A percentile compares a stretch with the other conserved stretches of the same genome.
Evolutionary conservation across 2,888 invertebrate species (phyloP).

Genomic region (Omphaloscelis lunosa): DNA sequence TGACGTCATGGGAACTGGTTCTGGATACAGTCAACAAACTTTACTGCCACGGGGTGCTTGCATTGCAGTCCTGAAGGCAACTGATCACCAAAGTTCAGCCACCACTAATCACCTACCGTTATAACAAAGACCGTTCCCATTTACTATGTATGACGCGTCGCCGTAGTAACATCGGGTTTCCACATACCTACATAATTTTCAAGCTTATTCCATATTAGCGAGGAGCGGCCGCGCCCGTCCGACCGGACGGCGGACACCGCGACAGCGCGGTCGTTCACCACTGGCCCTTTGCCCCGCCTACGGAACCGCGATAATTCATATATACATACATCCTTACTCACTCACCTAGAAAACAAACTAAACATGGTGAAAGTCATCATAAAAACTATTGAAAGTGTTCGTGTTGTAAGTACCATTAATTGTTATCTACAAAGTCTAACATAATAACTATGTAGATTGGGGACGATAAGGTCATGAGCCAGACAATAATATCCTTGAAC

Average conservation of each 20-base stretch:
- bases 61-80: neutral
- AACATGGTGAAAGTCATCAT: slow-evolving; percentile 29
- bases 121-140: slow-evolving; percentile 43
- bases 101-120: slow-evolving; percentile 39
- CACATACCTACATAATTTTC: slow-evolving; percentile 64
- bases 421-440: slow-evolving; percentile 9
- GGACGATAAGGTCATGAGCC: slow-evolving; percentile 23
- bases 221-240: slow-evolving; percentile 54
- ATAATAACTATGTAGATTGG: slow-evolving; percentile 23
- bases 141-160: slow-evolving; percentile 51
- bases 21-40: neutral
- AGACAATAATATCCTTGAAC: slow-evolving; percentile 64
- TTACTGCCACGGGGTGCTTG: neutral
- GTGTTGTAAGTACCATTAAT: neutral
- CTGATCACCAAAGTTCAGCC: slow-evolving; percentile 24
- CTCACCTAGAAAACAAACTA: slow-evolving; percentile 53
- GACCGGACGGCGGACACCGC: slow-evolving; percentile 66
- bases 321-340: slow-evolving; percentile 46
- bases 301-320: slow-evolving; percentile 64
- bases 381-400: slow-evolving; percentile 7
- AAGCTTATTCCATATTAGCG: slow-evolving; percentile 67
- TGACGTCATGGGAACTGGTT: neutral
- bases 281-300: slow-evolving; percentile 79
- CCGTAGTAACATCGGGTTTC: slow-evolving; percentile 54
- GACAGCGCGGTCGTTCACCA: slow-evolving; percentile 80